Conservation (phyloP, 2,888 invertebrate species). For the Sinopyrophorus schimmeli region DNA sequence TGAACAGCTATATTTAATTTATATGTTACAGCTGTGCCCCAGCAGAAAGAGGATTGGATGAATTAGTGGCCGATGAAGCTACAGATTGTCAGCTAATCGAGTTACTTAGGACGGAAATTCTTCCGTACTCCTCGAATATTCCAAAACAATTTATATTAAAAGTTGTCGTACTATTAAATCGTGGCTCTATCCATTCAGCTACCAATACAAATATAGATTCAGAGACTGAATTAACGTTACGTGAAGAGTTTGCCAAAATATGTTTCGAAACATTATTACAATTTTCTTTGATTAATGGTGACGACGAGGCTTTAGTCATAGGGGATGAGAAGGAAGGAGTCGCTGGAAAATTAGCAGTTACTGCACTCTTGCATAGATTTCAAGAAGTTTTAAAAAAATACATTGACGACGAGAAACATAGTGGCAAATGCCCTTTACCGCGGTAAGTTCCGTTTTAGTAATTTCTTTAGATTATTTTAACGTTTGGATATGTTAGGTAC, state of each 20-base stretch:
- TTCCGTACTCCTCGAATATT: conserved; percentile 77
- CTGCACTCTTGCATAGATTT: conserved; percentile 89
- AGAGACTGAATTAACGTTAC: conserved; percentile 77
- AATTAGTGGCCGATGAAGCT: conserved; percentile 71
- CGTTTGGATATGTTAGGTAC: conserved; percentile 66
- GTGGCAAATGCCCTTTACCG: conserved; percentile 83
- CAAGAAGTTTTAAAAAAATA: conserved; percentile 90
- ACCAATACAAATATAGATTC: conserved; percentile 70
- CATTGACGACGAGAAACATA: conserved; percentile 79
- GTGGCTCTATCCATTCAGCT: conserved; percentile 82
- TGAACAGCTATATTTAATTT: not conserved
- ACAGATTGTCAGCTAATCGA: conserved; percentile 83
- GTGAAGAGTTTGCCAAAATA: conserved; percentile 95
- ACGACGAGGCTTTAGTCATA: conserved; percentile 55
- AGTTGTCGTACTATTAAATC: conserved; percentile 81
- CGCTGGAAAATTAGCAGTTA: conserved; percentile 80
- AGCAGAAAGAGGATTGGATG: conserved; percentile 62
- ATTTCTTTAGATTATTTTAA: not conserved
- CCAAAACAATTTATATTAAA: conserved; percentile 81
- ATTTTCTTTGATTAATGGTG: conserved; percentile 83
- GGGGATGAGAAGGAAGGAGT: conserved; percentile 61
- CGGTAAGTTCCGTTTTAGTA: conserved; percentile 58
- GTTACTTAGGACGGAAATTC: conserved; percentile 77
- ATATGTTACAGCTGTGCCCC: conserved; percentile 55
- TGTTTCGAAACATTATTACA: conserved; percentile 95